Conservation (phyloP, 2,888 invertebrate genomes). For the Agonopterix alstromeriana region DNA sequence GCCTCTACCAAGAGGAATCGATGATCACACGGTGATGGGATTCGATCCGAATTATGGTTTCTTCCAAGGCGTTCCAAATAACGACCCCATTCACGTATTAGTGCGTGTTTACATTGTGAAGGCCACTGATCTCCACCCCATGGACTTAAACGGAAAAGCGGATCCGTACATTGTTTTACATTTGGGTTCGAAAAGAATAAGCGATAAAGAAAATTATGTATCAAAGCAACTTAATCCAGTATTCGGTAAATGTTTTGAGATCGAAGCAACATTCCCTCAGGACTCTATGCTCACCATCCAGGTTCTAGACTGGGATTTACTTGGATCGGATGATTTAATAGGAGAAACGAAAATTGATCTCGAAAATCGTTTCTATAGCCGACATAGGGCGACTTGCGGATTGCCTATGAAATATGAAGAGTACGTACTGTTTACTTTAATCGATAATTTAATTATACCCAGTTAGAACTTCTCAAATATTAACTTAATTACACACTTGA, state of each 20-base stretch:
- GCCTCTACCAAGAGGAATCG: slow-evolving; percentile 86
- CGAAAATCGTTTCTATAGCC: slow-evolving; percentile 94
- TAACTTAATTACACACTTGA: background rate
- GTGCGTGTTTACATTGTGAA: slow-evolving; percentile 91
- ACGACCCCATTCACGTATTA: slow-evolving; percentile 91
- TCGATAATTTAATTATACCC: background rate
- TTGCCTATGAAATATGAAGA: slow-evolving; percentile 88
- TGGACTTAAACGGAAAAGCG: slow-evolving; percentile 93
- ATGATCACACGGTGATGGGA: slow-evolving; percentile 85
- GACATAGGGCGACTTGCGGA: slow-evolving; percentile 92
- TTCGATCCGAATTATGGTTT: slow-evolving; percentile 88
- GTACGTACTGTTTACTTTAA: no score
- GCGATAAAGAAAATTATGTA: slow-evolving; percentile 92
- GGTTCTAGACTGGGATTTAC: slow-evolving; percentile 93
- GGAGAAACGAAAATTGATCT: slow-evolving; percentile 95
- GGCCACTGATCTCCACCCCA: slow-evolving; percentile 91
- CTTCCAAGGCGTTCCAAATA: slow-evolving; percentile 89
- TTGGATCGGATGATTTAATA: slow-evolving; percentile 92
- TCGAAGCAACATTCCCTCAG: slow-evolving; percentile 94
- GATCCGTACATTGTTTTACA: slow-evolving; percentile 94
- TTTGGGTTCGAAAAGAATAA: slow-evolving; percentile 87
- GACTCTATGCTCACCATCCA: slow-evolving; percentile 91
- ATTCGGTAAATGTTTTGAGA: slow-evolving; percentile 94
- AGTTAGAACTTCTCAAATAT: background rate
- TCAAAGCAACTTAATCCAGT: slow-evolving; percentile 95